Evolutionary conservation across 1,140 invertebrate genomes (phyloP).

Genomic region (Ceratina japonica): DNA sequence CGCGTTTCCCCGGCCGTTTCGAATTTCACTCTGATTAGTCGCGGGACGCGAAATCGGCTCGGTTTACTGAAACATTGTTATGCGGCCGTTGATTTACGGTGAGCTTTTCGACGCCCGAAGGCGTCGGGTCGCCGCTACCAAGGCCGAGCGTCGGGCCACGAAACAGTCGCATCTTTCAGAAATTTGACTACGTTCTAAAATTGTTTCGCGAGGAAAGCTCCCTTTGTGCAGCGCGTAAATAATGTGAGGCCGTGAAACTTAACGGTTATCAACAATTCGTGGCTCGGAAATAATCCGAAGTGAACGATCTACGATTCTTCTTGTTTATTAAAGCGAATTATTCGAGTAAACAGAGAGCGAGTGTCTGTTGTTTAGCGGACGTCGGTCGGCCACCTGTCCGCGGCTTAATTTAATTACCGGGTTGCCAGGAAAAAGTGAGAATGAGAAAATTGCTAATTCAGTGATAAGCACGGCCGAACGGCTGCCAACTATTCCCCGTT

Average conservation of each 20-base stretch:
- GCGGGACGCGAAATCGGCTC: too few relatives aligned
- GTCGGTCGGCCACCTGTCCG: conserved; percentile 9
- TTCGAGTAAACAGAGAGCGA: neutral
- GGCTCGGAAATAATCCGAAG: too few relatives aligned
- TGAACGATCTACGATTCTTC: too few relatives aligned
- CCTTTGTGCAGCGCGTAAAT: too few relatives aligned
- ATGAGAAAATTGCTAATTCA: conserved; percentile 48
- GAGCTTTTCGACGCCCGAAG: neutral
- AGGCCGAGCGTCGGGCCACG: neutral
- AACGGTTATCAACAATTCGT: too few relatives aligned
- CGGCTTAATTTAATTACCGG: conserved; percentile 34
- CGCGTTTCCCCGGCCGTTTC: conserved; percentile 21
- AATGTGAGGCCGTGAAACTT: too few relatives aligned
- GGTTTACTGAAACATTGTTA: neutral
- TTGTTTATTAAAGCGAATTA: too few relatives aligned
- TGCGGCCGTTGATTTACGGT: neutral
- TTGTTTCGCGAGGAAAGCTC: neutral
- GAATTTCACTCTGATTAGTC: conserved; percentile 31
- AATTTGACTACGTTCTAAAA: conserved; percentile 17
- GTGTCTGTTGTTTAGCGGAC: too few relatives aligned
- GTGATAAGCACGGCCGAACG: conserved; percentile 28
- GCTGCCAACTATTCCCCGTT: conserved; percentile 32
- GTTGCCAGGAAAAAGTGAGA: conserved; percentile 37
- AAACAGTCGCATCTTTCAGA: conserved; percentile 2
- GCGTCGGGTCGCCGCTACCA: conserved; percentile 1